Evolutionary conservation across 2,888 invertebrate genomes (phyloP).

Genomic region (Conops quadrifasciatus): DNA sequence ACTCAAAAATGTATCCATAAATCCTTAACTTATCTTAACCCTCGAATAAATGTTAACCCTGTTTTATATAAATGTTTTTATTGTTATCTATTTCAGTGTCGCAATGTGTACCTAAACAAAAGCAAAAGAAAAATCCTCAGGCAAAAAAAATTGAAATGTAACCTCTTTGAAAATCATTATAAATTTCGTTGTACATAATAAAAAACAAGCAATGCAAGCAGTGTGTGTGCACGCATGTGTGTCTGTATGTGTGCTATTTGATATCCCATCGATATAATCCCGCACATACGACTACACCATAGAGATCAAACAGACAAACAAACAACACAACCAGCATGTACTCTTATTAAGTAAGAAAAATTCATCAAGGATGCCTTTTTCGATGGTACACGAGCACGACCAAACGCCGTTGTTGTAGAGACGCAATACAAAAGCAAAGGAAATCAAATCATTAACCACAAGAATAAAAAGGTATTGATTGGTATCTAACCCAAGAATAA

Average conservation of each 20-base stretch:
- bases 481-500: conserved; percentile 14
- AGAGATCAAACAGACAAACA: neutral
- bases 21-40: neutral
- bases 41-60: neutral
- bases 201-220: no score
- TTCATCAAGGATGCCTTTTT: no score
- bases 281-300: conserved; percentile 7
- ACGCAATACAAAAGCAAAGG: neutral
- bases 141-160: no score
- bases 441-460: neutral
- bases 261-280: neutral
- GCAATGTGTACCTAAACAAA: conserved; percentile 17
- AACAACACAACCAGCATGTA: no score
- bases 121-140: neutral
- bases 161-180: no score
- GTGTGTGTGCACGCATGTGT: neutral
- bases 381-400: no score
- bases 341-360: no score
- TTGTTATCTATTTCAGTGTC: conserved; percentile 29
- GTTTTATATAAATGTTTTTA: conserved; percentile 15
- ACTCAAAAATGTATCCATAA: neutral
- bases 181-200: no score
- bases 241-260: neutral
- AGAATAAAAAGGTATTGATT: neutral
- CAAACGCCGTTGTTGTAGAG: no score